Conservation (phyloP, 2,888 invertebrate genomes). For the Orthosia gracilis region DNA sequence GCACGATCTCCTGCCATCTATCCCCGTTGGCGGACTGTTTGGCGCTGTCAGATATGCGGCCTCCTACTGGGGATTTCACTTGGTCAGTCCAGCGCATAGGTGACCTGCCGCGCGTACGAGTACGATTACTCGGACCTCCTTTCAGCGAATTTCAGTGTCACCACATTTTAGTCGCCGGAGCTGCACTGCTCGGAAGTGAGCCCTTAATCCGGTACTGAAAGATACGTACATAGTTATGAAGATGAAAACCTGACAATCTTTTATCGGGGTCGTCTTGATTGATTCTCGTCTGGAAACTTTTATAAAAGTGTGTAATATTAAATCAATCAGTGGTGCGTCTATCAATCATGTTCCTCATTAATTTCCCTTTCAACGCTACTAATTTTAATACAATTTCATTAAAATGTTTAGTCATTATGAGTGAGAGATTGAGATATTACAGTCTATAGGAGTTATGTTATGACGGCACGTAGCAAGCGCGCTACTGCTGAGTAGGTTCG, state of each 20-base stretch:
- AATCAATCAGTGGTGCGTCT: constrained; percentile 45
- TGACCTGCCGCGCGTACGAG: no score
- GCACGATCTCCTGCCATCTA: no score
- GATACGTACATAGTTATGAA: neutral
- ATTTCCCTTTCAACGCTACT: constrained; percentile 20
- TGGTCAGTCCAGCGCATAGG: no score
- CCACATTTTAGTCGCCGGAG: no score
- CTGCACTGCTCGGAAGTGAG: no score
- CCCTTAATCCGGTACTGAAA: no score
- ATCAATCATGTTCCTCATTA: constrained; percentile 46
- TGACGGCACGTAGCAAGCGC: neutral
- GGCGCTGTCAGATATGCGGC: no score
- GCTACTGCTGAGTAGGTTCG: no score
- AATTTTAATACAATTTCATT: constrained; percentile 27
- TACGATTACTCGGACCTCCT: no score
- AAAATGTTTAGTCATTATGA: constrained; percentile 38
- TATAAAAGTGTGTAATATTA: constrained; percentile 40
- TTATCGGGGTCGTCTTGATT: constrained; percentile 43
- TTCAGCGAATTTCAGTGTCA: no score
- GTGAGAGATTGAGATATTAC: constrained; percentile 28
- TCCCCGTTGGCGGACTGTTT: no score
- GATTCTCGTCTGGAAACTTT: constrained; percentile 43
- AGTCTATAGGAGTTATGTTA: neutral
- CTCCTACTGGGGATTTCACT: no score
- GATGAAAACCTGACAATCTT: constrained; percentile 4